Base-by-base conservation (phyloP, 2,888 invertebrate species). In the Linhomoeus sp. region DNA sequence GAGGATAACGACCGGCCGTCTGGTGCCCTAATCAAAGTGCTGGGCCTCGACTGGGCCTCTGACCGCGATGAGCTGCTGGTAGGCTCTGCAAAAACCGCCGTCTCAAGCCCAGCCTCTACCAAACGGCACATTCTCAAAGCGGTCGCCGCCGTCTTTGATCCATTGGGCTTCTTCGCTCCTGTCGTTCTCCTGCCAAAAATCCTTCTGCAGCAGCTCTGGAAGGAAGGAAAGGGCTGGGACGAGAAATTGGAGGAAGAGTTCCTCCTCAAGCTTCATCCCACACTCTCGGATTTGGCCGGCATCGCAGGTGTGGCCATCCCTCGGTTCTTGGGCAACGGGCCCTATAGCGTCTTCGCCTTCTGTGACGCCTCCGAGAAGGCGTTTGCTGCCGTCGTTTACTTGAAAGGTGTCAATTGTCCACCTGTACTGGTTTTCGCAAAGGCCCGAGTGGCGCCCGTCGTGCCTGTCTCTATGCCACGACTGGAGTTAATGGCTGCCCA, bases 61-160 rank as follows among this genome's bases (percentile, higher is more conserved):
- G n/a, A 37, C 3, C 37, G 5, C 9, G 37, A 37, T n/a, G n/a
- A 37, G 37, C 37, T 37, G 37, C 9, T 37, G 17, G n/a, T 37
- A 3, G 3, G 19, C 17, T 15, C n/a, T 5, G 3, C 37, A 19
- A n/a, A n/a, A n/a, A n/a, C n/a, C n/a, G 37, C 3, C 5, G 37
- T 5, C 19, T 7, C 17, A 19, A 5, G 9, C 37, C n/a, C 7
- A 37, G 9, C 19, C 46, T 1, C 46, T 9, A 60, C 58, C 1
- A 62, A 61, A 45, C 39, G 58, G 20, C 49, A 53, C 25, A 25
- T 56, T 23, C 42, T 56, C 3, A 49, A 45, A 12, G 36, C 51
- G 20, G 44, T 57, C 5, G 58, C 56, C 47, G 50, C 51, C 1
- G 17, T 61, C 1, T 61, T 55, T 45, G 58, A 61, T 47, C 58